phyloP scores from a whole-genome alignment of 2,888 invertebrate species.

The Bombylius major region DNA sequence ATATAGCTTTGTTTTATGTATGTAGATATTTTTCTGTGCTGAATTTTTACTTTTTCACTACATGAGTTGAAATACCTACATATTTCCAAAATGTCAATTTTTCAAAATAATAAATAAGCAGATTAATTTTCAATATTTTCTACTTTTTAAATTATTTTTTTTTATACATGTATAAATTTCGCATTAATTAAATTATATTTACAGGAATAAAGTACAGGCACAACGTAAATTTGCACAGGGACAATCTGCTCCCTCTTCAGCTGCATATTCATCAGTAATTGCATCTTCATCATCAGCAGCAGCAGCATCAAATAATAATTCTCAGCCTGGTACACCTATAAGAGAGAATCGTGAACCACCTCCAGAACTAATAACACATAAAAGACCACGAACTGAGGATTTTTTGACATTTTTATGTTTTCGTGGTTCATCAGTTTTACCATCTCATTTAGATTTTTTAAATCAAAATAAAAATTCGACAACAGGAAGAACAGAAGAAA shows the following conservation, averaged over 20 bases:
- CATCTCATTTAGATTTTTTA: constrained; percentile 60
- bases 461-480: constrained; percentile 34
- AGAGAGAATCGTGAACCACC: constrained; percentile 49
- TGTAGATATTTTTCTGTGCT: no score
- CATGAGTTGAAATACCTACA: no score
- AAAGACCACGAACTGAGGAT: constrained; percentile 71
- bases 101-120: no score
- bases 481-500: constrained; percentile 15
- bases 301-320: constrained; percentile 14
- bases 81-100: no score
- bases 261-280: constrained; percentile 23
- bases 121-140: no score
- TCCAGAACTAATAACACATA: constrained; percentile 48
- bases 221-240: constrained; percentile 83
- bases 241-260: constrained; percentile 51
- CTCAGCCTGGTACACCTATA: constrained; percentile 39
- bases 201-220: constrained; percentile 67
- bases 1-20: no score
- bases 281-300: constrained; percentile 22
- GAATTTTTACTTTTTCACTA: no score
- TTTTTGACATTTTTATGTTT: constrained; percentile 76
- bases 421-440: constrained; percentile 60
- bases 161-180: no score
- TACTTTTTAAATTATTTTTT: no score
- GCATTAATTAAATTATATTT: no score